Conservation (phyloP, 1,140 invertebrate species). For the Doryteuthis pealeii region DNA sequence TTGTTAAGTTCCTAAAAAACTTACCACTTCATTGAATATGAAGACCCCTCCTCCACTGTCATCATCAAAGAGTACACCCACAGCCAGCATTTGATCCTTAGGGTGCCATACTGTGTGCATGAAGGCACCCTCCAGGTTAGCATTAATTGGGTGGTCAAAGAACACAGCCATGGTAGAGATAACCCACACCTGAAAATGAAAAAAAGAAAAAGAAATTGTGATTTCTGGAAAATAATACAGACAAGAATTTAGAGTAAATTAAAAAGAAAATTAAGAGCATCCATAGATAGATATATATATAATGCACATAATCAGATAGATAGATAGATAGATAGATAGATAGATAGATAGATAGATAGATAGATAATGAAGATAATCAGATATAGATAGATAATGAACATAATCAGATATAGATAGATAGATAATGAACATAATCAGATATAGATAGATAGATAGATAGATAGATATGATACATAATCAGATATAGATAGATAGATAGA, state of each 20-base stretch:
- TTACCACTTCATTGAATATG: conserved; percentile 84
- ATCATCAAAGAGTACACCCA: conserved; percentile 77
- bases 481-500: too few relatives aligned
- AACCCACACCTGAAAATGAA: background rate
- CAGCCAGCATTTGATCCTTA: conserved; percentile 76
- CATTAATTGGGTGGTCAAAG: conserved; percentile 56
- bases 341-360: too few relatives aligned
- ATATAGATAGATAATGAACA: too few relatives aligned
- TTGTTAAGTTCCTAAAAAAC: too few relatives aligned
- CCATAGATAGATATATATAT: background rate
- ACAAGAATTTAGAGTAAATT: background rate
- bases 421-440: too few relatives aligned
- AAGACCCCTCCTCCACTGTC: conserved; percentile 84
- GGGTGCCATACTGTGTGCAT: conserved; percentile 79
- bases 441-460: too few relatives aligned
- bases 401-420: too few relatives aligned
- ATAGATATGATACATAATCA: too few relatives aligned
- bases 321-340: conserved; percentile 2
- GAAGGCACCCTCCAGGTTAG: conserved; percentile 53
- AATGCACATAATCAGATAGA: background rate
- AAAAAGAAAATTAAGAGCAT: background rate
- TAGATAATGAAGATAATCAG: too few relatives aligned
- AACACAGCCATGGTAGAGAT: conserved; percentile 53
- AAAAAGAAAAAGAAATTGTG: background rate
- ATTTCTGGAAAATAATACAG: background rate